Percentiles rank a stretch among this genome's conserved stretches.
Conservation (phyloP, 1,140 invertebrate genomes). For the Fragariocoptes setiger region DNA sequence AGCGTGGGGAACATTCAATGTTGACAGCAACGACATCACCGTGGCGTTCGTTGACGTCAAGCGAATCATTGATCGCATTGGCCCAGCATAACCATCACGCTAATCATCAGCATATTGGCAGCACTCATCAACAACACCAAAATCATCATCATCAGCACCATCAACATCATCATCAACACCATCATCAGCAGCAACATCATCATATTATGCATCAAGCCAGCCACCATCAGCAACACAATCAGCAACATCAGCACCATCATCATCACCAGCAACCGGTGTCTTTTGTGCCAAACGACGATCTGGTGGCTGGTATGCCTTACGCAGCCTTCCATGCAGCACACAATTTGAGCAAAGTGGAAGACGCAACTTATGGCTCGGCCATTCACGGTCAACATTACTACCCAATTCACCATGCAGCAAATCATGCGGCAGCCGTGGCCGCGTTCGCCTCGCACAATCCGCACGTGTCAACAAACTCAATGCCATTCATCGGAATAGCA, state of each 20-base stretch:
- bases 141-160: neutral
- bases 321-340: neutral
- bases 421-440: neutral
- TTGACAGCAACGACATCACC: neutral
- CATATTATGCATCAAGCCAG: no score
- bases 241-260: neutral
- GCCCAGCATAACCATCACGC: neutral
- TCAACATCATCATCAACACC: neutral
- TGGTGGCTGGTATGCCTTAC: neutral
- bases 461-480: neutral
- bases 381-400: no score
- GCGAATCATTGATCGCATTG: neutral
- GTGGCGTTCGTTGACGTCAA: neutral
- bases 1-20: neutral
- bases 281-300: neutral
- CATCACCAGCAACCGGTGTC: neutral
- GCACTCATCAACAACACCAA: neutral
- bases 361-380: no score
- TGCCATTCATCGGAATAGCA: neutral
- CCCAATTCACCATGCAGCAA: neutral
- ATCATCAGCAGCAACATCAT: neutral
- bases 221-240: conserved; percentile 2
- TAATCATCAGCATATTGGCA: neutral
- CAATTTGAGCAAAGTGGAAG: no score
- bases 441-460: neutral